These are phyloP conservation scores for Tyrannus savana DNA, from an alignment of 2,113 vertebrate species.

Conservation along the genomic window DNA sequence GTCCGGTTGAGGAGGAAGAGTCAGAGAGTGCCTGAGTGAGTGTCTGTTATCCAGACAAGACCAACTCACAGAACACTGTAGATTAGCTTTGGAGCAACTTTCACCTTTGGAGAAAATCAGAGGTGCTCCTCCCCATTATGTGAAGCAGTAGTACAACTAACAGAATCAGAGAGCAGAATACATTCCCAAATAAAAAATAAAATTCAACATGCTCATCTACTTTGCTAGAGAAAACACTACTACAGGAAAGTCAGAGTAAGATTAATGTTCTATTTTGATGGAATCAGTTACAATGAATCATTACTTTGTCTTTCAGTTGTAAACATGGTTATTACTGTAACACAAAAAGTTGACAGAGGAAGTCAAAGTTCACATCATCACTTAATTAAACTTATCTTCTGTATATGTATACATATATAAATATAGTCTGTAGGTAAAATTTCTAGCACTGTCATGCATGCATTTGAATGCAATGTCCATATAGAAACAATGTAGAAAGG, in stretches of 20 bases:
- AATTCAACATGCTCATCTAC: background rate
- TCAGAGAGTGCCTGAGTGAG: background rate
- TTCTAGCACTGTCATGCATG: background rate
- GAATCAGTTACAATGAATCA: background rate
- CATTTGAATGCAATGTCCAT: background rate
- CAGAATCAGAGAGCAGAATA: background rate
- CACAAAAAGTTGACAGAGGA: background rate
- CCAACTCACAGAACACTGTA: background rate
- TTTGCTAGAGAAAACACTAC: background rate
- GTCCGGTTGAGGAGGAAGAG: background rate
- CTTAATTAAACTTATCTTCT: background rate
- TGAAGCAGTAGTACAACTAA: background rate
- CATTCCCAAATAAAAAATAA: background rate
- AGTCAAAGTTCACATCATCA: rapidly evolving
- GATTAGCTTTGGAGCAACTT: background rate
- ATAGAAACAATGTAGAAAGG: background rate
- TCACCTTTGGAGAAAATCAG: background rate
- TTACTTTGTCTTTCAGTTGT: background rate
- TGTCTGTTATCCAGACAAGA: background rate
- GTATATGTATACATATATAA: background rate
- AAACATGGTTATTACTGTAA: background rate
- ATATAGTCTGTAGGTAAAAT: background rate
- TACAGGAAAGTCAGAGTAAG: background rate
- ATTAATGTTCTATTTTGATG: background rate
- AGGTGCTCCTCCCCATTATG: background rate